A percentile compares a stretch with the other conserved stretches of the same genome.
Evolutionary conservation across 2,797 vertebrate species (phyloP).

Genomic region (Sebastes kiyomatsui): DNA sequence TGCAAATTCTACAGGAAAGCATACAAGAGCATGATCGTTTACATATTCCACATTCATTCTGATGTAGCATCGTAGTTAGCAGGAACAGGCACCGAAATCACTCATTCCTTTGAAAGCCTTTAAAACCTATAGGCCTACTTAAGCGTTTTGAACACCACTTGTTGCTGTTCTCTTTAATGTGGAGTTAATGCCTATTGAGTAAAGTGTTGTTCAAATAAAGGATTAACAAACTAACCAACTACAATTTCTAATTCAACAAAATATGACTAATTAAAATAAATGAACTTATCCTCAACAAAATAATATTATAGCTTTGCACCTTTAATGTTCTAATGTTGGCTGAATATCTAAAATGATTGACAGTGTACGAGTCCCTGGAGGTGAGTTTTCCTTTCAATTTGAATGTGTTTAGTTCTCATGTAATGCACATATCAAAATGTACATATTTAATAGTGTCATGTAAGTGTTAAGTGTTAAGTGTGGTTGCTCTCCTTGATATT

Average conservation of each 20-base stretch:
- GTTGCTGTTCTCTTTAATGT: neutral
- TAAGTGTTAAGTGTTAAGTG: neutral
- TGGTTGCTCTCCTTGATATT: neutral
- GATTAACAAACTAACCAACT: neutral
- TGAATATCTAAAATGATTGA: neutral
- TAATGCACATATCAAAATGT: neutral
- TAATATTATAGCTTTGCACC: neutral
- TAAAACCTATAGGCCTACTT: neutral
- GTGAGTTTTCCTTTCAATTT: neutral
- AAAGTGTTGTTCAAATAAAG: neutral
- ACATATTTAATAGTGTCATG: neutral
- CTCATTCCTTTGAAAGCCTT: neutral
- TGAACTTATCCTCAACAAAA: neutral
- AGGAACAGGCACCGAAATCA: neutral
- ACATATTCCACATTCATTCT: neutral
- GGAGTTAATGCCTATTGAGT: neutral
- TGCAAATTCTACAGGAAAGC: neutral
- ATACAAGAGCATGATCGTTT: neutral
- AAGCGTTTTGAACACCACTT: neutral
- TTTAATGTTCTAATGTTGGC: neutral
- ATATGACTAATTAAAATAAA: neutral
- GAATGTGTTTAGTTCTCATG: neutral
- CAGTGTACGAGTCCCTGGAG: neutral
- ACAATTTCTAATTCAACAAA: neutral
- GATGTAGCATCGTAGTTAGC: neutral